Conservation (phyloP, 2,797 vertebrate genomes). For the Argyrosomus regius region DNA sequence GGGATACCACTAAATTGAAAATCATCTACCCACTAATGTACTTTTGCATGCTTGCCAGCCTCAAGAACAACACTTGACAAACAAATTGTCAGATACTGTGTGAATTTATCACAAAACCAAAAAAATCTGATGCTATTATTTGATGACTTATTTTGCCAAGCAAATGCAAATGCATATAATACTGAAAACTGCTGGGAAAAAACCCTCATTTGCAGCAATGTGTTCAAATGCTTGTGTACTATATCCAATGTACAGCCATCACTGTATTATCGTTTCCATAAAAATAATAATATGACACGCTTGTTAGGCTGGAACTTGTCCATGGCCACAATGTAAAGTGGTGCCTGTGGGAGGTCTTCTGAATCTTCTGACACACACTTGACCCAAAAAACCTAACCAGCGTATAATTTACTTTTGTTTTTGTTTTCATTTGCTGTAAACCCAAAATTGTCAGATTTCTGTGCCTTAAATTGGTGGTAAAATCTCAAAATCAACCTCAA, state of each 20-base stretch:
- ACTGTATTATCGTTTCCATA: background rate
- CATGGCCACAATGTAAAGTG: background rate
- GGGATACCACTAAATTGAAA: background rate
- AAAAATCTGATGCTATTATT: background rate
- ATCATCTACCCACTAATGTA: background rate
- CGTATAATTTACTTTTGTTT: no score
- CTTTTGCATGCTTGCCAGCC: background rate
- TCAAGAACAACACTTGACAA: background rate
- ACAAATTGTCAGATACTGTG: background rate
- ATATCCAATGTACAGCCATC: background rate
- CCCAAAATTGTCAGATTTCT: background rate
- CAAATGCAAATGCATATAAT: background rate
- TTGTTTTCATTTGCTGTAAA: no score
- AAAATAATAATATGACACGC: background rate
- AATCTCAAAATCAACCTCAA: background rate
- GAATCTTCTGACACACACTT: background rate
- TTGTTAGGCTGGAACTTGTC: background rate
- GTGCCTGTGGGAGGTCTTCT: background rate
- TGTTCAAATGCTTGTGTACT: background rate
- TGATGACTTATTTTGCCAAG: background rate
- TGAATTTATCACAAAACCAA: background rate
- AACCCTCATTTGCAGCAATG: background rate
- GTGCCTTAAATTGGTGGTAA: background rate
- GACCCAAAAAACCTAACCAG: no score
- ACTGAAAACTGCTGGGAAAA: background rate